Evolutionary conservation across 2,888 invertebrate species (phyloP), one percentile per base, ranked within the genome.

Genomic region (Parelbella ahira): DNA sequence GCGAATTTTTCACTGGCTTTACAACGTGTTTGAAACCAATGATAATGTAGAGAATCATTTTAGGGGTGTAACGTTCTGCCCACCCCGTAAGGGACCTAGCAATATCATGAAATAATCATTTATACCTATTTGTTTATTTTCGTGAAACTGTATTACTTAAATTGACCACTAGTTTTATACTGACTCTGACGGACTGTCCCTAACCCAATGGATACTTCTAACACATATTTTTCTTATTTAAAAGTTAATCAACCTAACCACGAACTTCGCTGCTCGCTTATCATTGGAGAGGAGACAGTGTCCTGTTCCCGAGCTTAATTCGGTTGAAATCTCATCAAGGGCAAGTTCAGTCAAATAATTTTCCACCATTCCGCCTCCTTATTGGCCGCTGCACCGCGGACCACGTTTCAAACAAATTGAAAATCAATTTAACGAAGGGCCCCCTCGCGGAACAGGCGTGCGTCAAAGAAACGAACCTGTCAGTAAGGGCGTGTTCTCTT

Each of bases 391-490:
- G 82, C 79, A 80, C 64, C 75, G 67, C 67, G 73, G 76, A 77
- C 78, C 74, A 79, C 80, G 81, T 86, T 77, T 82, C 81, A 79
- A 79, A 82, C 78, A 84, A 84, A 86, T 86, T 84, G 83, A 83
- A 86, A 84, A 86, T 84, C 81, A 84, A 84, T 84, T 83, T 80
- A 71, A 74, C 68, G 59, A 72, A 70, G 76, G 81, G 75, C 63
- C 63, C 15, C 67, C 65, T 65, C 50, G 62, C 62, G 68, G 63
- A 70, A 64, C 64, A 65, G 63, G 60, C 63, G 62, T 61, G 59
- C 54, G 68, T 62, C 60, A 60, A 56, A 58, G 62, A 63, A 68
- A 67, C 64, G 60, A 60, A 59, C 54, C 62, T 58, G 60, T 56
- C 56, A 61, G 66, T 63, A 53, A 52, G 49, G 28, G 28, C 15